phyloP scores from a whole-genome alignment of 2,888 invertebrate species.

The Timema podura region DNA sequence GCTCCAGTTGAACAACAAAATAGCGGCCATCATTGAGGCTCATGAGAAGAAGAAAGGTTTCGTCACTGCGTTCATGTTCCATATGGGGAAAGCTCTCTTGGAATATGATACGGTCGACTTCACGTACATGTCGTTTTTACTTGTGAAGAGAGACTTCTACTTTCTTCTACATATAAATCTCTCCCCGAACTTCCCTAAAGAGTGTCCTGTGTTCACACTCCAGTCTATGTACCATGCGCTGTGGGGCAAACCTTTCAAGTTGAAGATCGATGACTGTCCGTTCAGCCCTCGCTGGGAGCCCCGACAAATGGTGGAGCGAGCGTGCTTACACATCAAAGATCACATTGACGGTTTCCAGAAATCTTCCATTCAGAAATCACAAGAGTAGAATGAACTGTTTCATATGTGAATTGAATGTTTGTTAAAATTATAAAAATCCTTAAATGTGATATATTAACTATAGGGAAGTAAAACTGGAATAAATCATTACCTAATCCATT shows the following conservation, averaged over 20 bases:
- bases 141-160: conserved; percentile 59
- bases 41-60: conserved; percentile 48
- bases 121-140: conserved; percentile 53
- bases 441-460: too few species aligned
- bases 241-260: conserved; percentile 39
- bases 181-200: conserved; percentile 42
- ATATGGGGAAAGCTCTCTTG: conserved; percentile 45
- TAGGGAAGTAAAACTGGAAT: too few species aligned
- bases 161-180: conserved; percentile 56
- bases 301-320: conserved; percentile 39
- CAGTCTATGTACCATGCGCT: conserved; percentile 45
- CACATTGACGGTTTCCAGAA: conserved; percentile 23
- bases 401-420: too few species aligned
- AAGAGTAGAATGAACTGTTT: too few species aligned
- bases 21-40: conserved; percentile 39
- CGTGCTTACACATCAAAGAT: conserved; percentile 28
- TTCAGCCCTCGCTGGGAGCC: conserved; percentile 40
- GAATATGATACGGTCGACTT: conserved; percentile 50
- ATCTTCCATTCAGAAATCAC: conserved; percentile 22
- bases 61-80: conserved; percentile 44
- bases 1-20: conserved; percentile 42
- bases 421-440: too few species aligned
- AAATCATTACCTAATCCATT: too few species aligned
- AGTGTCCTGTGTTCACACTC: conserved; percentile 42
- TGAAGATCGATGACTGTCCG: conserved; percentile 36